Base-by-base conservation (phyloP, 2,797 vertebrate species). In the Nyctibius grandis region DNA sequence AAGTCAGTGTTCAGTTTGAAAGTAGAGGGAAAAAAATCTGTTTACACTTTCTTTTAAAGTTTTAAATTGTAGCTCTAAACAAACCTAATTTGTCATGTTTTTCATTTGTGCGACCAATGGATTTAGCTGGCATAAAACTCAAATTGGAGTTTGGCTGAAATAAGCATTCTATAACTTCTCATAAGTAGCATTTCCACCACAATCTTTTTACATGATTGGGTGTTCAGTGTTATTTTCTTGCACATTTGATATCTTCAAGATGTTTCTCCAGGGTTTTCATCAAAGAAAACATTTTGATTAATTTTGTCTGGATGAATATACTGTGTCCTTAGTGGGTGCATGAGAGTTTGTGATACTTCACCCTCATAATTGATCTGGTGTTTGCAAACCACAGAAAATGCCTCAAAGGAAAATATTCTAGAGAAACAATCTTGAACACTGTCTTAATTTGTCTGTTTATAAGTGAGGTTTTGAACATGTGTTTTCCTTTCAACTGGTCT, bases 341-440 rank as follows among this genome's bases (percentile, higher is more conserved):
- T 85, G 29, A 87, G n/a, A 68, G 33, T 59, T 47, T 87, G 33
- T 81, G 83, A 76, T 93, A 79, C 56, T 89, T 96, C 84, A 79
- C 54, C 76, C 75, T 95, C 56, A 21, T 95, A 95, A 94, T 42
- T 91, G 84, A 95, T 94, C 81, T 76, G 12, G 70, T 91, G 70
- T 81, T 93, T 87, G 33, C 56, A 91, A 95, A 91, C 44, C 68
- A 89, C 23, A 92, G 31, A 82, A 85, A 94, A 82, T 77, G 81
- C 70, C 96, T 85, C 86, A 87, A 85, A 97, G 86, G 81, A 82
- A 94, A 90, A 93, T 76, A 75, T n/a, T 75, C 34, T 53, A 69
- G 21, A 91, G 42, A 76, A 93, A 87, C 56, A 45, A 25, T 91
- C 63, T 48, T 77, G 45, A 94, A 80, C 45, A 57, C n/a, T 61